phyloP scores from a whole-genome alignment of 2,888 invertebrate genomes.

The Chymomyza procnemis region DNA sequence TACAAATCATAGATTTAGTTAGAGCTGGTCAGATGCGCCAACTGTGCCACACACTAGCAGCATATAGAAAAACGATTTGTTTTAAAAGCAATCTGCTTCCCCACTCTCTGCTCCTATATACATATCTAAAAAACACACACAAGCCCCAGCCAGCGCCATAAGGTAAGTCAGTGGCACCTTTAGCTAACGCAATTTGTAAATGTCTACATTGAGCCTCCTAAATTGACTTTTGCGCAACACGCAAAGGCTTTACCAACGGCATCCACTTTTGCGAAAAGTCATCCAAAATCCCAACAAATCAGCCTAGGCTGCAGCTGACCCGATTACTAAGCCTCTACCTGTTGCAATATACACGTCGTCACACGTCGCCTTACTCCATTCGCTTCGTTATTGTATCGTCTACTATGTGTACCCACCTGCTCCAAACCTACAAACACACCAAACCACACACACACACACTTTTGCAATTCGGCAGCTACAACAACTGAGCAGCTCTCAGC shows the following conservation, averaged over 20 bases:
- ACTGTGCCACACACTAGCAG: constrained; percentile 40
- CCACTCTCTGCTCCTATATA: too few relatives aligned
- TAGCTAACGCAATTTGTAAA: neutral
- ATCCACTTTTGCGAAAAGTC: neutral
- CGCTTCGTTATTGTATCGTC: neutral
- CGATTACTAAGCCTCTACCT: neutral
- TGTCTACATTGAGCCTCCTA: neutral
- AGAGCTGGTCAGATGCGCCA: constrained; percentile 40
- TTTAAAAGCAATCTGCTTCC: constrained; percentile 13
- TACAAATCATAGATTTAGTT: constrained; percentile 17
- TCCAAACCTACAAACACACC: too few relatives aligned
- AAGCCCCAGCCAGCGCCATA: constrained; percentile 19
- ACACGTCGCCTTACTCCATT: constrained; percentile 4
- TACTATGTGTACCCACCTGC: neutral
- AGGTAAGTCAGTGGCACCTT: constrained; percentile 50
- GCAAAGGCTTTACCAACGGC: neutral
- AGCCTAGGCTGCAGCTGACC: neutral
- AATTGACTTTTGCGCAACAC: neutral
- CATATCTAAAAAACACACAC: neutral
- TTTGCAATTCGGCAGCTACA: constrained; percentile 61
- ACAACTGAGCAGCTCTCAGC: constrained; percentile 47
- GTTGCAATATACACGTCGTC: neutral
- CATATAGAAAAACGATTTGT: constrained; percentile 59
- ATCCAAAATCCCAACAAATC: neutral
- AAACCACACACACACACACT: constrained; percentile 41